Percentiles rank a stretch among this genome's conserved stretches.
Conservation (phyloP, 1,140 invertebrate species). For the Phenacoccus solenopsis region DNA sequence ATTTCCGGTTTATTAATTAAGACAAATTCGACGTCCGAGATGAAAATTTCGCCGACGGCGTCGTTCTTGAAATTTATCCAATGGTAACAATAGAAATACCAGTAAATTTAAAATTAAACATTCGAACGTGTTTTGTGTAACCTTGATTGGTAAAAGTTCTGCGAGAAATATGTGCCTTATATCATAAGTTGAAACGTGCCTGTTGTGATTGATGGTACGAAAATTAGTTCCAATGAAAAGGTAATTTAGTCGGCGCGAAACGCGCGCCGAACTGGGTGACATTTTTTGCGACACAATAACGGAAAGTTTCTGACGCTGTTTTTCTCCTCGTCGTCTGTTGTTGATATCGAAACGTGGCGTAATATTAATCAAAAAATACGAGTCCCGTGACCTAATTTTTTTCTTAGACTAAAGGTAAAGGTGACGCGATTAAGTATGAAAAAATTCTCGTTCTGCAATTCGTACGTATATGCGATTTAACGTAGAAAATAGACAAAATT, state of each 20-base stretch:
- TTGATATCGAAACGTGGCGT: neutral
- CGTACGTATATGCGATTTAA: no score
- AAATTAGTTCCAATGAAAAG: neutral
- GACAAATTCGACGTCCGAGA: neutral
- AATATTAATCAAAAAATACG: constrained; percentile 3
- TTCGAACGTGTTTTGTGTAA: neutral
- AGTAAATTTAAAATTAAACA: neutral
- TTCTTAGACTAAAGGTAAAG: neutral
- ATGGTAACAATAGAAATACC: neutral
- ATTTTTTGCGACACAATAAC: neutral
- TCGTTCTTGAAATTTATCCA: neutral
- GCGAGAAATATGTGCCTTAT: neutral
- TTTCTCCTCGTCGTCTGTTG: no score
- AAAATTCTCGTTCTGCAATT: no score
- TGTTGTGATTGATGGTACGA: neutral
- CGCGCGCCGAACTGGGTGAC: neutral
- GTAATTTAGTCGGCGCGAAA: neutral
- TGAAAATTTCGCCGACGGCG: neutral
- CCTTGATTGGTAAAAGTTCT: neutral
- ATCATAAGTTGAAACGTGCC: neutral
- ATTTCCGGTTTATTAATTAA: no score
- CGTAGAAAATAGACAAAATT: no score
- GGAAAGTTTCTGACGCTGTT: neutral
- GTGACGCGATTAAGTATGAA: no score
- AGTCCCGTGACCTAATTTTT: neutral